Evolutionary conservation across 64 coral and sea anemone species (phyloP).

Genomic region (Montipora cactus): DNA sequence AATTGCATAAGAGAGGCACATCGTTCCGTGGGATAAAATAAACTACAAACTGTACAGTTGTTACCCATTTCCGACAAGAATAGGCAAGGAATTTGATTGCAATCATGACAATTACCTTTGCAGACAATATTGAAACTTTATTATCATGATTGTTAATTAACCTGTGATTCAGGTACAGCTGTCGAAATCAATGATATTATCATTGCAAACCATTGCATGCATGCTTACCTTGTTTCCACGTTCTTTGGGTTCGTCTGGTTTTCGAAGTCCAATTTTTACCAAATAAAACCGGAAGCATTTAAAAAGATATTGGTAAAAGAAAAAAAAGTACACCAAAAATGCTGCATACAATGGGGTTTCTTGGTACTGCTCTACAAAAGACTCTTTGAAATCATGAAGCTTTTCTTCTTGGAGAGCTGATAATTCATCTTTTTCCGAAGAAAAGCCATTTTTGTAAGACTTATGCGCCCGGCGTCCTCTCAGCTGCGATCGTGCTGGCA

Average conservation of each 20-base stretch:
- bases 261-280: constrained; percentile 88
- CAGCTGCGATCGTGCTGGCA: neutral
- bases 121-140: no score
- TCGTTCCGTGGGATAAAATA: no score
- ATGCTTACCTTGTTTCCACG: constrained; percentile 77
- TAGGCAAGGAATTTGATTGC: no score
- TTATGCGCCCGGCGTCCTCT: neutral
- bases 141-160: no score
- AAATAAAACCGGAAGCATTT: constrained; percentile 89
- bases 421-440: constrained; percentile 9
- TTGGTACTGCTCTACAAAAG: constrained; percentile 83
- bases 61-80: no score
- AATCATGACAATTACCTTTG: no score
- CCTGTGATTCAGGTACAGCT: no score
- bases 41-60: no score
- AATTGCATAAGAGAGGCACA: no score
- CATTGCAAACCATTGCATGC: no score
- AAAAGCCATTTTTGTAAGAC: constrained; percentile 36
- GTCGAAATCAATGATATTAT: no score
- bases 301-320: constrained; percentile 82
- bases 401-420: constrained; percentile 8
- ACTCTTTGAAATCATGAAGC: constrained; percentile 33
- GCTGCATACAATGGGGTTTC: constrained; percentile 90
- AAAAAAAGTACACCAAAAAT: constrained; percentile 89
- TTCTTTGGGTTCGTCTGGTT: constrained; percentile 87